These are phyloP conservation scores for Hyposoter dolosus DNA, from an alignment of 2,888 invertebrate genomes.

Conservation along the genomic window DNA sequence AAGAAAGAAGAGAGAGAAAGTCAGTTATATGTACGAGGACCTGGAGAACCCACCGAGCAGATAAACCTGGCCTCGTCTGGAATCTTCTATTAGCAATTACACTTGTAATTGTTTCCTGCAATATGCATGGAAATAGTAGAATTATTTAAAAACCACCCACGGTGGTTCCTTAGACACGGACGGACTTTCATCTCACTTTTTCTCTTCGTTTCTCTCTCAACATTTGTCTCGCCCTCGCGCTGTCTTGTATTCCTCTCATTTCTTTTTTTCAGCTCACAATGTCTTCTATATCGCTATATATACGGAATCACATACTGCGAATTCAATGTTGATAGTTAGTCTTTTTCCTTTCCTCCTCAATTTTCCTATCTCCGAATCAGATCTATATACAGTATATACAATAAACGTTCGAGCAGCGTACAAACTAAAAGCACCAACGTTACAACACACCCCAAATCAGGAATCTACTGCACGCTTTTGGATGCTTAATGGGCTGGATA, in stretches of 20 bases:
- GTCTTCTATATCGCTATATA: conserved; percentile 46
- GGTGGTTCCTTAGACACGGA: conserved; percentile 66
- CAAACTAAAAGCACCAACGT: conserved; percentile 60
- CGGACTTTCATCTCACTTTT: conserved; percentile 70
- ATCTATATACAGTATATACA: conserved; percentile 38
- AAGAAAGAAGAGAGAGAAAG: conserved; percentile 58
- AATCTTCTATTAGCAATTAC: conserved; percentile 85
- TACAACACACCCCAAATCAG: conserved; percentile 78
- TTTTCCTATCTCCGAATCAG: conserved; percentile 65
- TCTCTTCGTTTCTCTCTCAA: conserved; percentile 58
- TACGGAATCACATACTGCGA: not conserved
- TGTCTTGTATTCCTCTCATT: conserved; percentile 64
- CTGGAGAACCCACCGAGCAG: conserved; percentile 77
- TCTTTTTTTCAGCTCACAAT: conserved; percentile 36
- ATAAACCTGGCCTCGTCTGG: conserved; percentile 84
- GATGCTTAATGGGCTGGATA: conserved; percentile 83
- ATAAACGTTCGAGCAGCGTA: conserved; percentile 55
- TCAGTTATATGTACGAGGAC: conserved; percentile 66
- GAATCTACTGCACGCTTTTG: conserved; percentile 77
- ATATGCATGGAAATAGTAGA: conserved; percentile 85
- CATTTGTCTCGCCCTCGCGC: conserved; percentile 71
- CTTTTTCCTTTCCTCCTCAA: conserved; percentile 51
- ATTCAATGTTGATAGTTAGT: conserved; percentile 41
- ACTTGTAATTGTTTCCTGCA: conserved; percentile 85
- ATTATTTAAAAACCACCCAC: conserved; percentile 84